A percentile compares a stretch with the other conserved stretches of the same genome.
Conservation (phyloP, 2,888 invertebrate genomes). For the Acleris holmiana region DNA sequence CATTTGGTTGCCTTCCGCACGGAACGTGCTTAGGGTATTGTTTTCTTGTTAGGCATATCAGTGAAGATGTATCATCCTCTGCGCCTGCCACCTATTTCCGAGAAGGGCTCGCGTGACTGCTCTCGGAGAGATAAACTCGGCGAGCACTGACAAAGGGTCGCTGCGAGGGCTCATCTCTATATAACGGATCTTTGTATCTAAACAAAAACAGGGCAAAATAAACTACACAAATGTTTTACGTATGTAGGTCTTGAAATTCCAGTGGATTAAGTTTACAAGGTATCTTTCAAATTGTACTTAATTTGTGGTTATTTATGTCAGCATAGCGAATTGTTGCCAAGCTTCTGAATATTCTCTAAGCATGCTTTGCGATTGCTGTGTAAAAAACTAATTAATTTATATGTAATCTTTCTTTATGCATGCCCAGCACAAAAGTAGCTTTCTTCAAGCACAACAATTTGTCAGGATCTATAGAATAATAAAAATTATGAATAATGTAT, state of each 20-base stretch:
- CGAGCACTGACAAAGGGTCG: no score
- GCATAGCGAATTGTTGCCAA: slow-evolving; percentile 15
- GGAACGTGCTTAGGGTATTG: no score
- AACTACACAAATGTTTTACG: no score
- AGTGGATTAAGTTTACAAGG: no score
- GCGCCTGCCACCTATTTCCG: slow-evolving; percentile 41
- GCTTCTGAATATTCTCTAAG: slow-evolving; percentile 4
- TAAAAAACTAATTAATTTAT: not conserved
- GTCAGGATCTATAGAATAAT: no score
- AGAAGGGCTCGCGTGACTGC: slow-evolving; percentile 57
- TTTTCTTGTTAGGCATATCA: slow-evolving; percentile 55
- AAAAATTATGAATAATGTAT: no score
- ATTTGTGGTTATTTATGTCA: not conserved
- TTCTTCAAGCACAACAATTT: no score
- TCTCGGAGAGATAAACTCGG: not conserved
- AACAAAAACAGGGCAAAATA: no score
- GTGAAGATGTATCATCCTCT: slow-evolving; percentile 40
- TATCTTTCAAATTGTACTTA: no score
- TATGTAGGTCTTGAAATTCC: no score
- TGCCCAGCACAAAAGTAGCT: not conserved
- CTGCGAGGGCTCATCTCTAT: not conserved
- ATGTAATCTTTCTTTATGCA: not conserved
- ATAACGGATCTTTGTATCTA: not conserved
- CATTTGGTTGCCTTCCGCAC: no score
- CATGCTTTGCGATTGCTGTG: slow-evolving; percentile 21